phyloP scores from a whole-genome alignment of 2,113 vertebrate genomes.

The Saccopteryx bilineata region DNA sequence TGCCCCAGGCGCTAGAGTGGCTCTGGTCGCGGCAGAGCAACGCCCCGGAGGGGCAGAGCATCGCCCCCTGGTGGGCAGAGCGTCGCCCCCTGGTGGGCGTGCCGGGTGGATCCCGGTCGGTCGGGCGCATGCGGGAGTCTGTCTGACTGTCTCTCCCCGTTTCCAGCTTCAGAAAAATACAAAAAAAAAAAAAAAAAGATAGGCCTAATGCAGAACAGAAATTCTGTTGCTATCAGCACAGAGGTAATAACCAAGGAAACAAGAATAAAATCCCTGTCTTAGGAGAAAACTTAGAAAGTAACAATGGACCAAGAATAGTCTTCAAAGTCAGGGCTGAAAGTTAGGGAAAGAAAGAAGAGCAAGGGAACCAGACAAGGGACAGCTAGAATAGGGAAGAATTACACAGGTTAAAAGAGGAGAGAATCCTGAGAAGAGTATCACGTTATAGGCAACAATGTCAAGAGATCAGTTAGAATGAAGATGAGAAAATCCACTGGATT shows the following conservation, averaged over 20 bases:
- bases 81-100: no score
- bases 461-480: background rate
- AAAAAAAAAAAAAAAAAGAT: background rate
- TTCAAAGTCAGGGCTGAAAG: slow-evolving; percentile 25
- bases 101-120: no score
- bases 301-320: slow-evolving; percentile 22
- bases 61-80: no score
- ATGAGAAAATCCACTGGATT: slow-evolving; percentile 30
- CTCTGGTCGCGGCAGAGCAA: no score
- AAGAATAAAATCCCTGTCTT: background rate
- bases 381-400: slow-evolving; percentile 16
- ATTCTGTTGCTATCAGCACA: background rate
- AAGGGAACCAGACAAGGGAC: slow-evolving; percentile 16
- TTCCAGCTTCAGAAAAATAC: no score
- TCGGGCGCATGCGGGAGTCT: no score
- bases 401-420: background rate
- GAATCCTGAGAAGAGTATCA: slow-evolving; percentile 39
- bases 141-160: no score
- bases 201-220: background rate
- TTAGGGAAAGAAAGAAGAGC: slow-evolving; percentile 28
- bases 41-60: no score
- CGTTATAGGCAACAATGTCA: background rate
- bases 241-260: background rate
- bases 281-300: slow-evolving; percentile 27
- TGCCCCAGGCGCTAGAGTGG: no score